Evolutionary conservation across 2,113 vertebrate species (phyloP), one percentile per base, ranked within the genome.

Genomic region (Oxyruncus cristatus): DNA sequence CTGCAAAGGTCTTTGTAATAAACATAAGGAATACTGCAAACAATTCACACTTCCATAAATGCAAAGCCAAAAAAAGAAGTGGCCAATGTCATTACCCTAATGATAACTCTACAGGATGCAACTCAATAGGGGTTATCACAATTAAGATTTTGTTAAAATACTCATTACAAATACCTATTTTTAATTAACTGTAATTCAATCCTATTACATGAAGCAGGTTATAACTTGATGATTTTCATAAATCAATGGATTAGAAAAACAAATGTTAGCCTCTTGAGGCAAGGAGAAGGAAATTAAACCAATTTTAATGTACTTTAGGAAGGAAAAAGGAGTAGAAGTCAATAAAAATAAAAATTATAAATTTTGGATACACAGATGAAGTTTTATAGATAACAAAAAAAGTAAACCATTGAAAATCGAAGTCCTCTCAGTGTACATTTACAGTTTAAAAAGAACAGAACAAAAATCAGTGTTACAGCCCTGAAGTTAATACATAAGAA

Each of bases 131-230:
- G 27, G 39, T 89, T 92, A 95, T 62, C 73, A 94, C 94, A 95
- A 71, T 95, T 92, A 73, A 91, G 89, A 85, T 83, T 97, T 94
- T 96, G 92, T 93, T 98, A 96, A 97, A 97, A 96, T 86, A 87
- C 68, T 92, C 79, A 89, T 92, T 97, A 96, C 70, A 96, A 96
- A 77, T 55, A 96, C 33, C 92, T 90, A 82, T 77, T 96, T 97
- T 94, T 97, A 97, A 93, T 88, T 53, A 94, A 66, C 63, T 85
- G 71, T 50, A 59, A 86, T 94, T 92, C 87, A 92, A 71, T 47
- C 46, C 88, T 90, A 50, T 41, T 93, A 67, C 71, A 92, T 20
- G 59, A 93, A 85, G 62, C 18, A 94, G 35, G 75, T 46, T 94
- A 41, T 20, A 94, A 92, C 65, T 81, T 85, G 58, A 80, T 80